These are phyloP conservation scores for Drosophila eohydei DNA, from an alignment of 2,888 invertebrate species.

Conservation along the genomic window DNA sequence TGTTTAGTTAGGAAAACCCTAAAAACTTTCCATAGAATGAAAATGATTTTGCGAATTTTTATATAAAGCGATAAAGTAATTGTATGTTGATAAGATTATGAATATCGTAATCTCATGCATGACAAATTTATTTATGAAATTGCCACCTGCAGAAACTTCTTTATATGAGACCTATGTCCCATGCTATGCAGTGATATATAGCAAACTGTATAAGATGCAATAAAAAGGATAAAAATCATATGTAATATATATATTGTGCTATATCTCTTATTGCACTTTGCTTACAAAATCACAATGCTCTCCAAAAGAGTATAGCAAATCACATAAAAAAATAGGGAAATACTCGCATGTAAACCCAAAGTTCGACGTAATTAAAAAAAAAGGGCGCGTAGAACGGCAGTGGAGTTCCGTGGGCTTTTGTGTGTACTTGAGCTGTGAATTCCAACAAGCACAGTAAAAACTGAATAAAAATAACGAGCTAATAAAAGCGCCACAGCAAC, in stretches of 20 bases:
- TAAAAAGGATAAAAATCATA: no score
- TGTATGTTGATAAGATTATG: neutral
- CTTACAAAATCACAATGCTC: neutral
- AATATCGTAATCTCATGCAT: neutral
- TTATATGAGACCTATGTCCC: neutral
- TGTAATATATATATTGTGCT: neutral
- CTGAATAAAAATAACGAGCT: conserved; percentile 70
- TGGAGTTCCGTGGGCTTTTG: conserved; percentile 29
- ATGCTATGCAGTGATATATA: neutral
- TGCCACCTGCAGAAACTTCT: neutral
- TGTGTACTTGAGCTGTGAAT: conserved; percentile 53
- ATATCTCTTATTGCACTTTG: neutral
- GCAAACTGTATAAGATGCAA: no score
- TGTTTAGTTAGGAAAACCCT: neutral
- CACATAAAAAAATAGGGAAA: conserved; percentile 19
- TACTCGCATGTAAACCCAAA: conserved; percentile 36
- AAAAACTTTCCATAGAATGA: no score
- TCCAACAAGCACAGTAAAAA: conserved; percentile 21
- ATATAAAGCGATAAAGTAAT: neutral
- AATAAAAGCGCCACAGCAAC: conserved; percentile 67
- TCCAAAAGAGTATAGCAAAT: neutral
- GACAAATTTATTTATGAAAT: neutral
- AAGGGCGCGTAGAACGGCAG: conserved; percentile 61
- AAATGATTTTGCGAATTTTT: no score
- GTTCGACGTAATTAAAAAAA: conserved; percentile 69